phyloP scores from a whole-genome alignment of 1,140 invertebrate species.

The Bombus superbus region DNA sequence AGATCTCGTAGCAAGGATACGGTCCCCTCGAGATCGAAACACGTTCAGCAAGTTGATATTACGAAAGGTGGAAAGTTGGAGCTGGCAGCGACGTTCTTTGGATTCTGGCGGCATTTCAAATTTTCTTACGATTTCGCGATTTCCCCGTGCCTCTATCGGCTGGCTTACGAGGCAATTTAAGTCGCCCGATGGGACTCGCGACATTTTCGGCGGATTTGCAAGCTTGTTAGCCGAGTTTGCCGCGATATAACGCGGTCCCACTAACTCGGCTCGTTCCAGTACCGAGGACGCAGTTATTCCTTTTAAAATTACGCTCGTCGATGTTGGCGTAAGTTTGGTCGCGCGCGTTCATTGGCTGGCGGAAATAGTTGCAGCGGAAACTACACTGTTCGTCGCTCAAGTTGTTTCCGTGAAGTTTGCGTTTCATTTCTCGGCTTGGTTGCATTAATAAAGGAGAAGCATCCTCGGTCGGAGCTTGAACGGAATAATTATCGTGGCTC shows the following conservation, averaged over 20 bases:
- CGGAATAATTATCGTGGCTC: not conserved
- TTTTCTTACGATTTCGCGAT: slow-evolving; percentile 28
- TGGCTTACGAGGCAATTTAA: slow-evolving; percentile 39
- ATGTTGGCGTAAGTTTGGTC: not conserved
- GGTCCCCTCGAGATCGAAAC: not conserved
- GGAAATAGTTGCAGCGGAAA: not conserved
- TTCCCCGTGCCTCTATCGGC: not conserved
- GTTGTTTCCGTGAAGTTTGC: not conserved
- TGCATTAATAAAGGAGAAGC: not conserved
- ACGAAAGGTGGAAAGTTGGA: not conserved
- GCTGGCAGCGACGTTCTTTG: not conserved
- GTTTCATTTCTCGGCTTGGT: slow-evolving; percentile 13
- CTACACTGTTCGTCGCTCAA: not conserved
- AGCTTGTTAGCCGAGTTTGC: slow-evolving; percentile 38
- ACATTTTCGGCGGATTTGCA: slow-evolving; percentile 46
- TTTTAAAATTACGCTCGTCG: slow-evolving; percentile 26
- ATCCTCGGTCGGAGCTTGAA: not conserved
- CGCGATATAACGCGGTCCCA: not conserved
- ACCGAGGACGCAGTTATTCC: slow-evolving; percentile 1
- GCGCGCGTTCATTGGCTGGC: no score
- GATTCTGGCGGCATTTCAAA: slow-evolving; percentile 35
- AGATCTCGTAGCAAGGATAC: not conserved
- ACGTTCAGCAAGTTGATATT: not conserved
- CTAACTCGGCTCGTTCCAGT: slow-evolving; percentile 28
- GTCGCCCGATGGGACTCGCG: slow-evolving; percentile 23